Conservation (phyloP, 2,113 vertebrate species). For the Callocephalon fimbriatum region DNA sequence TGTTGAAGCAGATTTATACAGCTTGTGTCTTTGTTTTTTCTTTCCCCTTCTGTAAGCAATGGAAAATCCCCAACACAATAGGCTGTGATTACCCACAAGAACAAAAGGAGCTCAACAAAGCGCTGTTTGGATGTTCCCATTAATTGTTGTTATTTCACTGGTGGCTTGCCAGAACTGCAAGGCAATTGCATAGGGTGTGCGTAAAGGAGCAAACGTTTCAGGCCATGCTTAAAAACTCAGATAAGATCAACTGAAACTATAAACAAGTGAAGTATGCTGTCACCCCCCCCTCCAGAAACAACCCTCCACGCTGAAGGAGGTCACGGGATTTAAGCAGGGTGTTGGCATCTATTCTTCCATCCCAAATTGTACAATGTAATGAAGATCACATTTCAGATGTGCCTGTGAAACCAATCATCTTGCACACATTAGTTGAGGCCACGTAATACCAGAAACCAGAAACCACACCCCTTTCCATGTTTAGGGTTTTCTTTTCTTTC, state of each 20-base stretch:
- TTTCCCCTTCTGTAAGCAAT: background rate
- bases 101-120: background rate
- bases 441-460: slow-evolving; percentile 30
- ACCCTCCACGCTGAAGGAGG: background rate
- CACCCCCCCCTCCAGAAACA: background rate
- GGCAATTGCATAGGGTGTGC: background rate
- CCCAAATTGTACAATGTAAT: background rate
- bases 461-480: background rate
- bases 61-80: background rate
- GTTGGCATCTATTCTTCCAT: background rate
- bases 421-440: background rate
- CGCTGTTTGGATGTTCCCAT: background rate
- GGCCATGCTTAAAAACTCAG: background rate
- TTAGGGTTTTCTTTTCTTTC: background rate
- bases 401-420: background rate
- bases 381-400: slow-evolving; percentile 21
- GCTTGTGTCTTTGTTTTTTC: background rate
- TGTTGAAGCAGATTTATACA: background rate
- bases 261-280: background rate
- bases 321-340: background rate
- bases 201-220: background rate
- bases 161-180: background rate
- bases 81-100: background rate
- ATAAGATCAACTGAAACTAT: slow-evolving; percentile 34
- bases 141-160: background rate